Base-by-base conservation (phyloP, 1,140 invertebrate genomes). In the Neodiprion fabricii region DNA sequence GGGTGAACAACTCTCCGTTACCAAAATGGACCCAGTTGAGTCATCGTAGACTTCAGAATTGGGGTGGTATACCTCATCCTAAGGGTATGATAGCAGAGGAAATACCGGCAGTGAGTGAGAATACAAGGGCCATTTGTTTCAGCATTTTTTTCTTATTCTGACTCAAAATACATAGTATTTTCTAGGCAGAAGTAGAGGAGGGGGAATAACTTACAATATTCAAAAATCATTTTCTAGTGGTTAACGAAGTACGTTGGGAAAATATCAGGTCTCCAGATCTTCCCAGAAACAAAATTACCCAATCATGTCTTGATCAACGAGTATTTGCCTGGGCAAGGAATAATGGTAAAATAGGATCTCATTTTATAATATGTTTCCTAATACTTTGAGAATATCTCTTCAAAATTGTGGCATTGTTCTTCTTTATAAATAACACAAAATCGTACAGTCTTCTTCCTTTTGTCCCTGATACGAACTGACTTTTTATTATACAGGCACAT, bases 251-350 rank as follows among this genome's bases (percentile, higher is more conserved):
- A 94, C 80, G 88, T 96, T 21, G 88, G 95, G n/a, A 94, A 91
- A 89, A 92, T 99, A 61, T 88, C 91, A 76, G 82, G 87, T 10
- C 84, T 97, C 7, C 89, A 92, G 71, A 80, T 97, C 49, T 98
- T 98, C 90, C 91, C 91, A 53, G 90, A 90, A 4, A 92, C 92
- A 78, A 93, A 93, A 80, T 76, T 79, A 49, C 95, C 97, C 14
- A 99, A 99, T 88, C 98, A 99, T 91, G 94, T 99, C 7, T 87
- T 99, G 40, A 93, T 99, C 0, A 99, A 99, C 90, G 98, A 99
- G 88, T 99, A 99, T 90, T 86, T 93, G 78, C 89, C 96, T 23
- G 96, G 95, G 0, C 97, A 99, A 90, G 98, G 97, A 47, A 98
- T 98, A 71, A 94, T 98, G 92, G 91, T 93, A 89, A 84, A 67